Evolutionary conservation across 2,888 invertebrate species (phyloP).

Genomic region (Brenthis ino): DNA sequence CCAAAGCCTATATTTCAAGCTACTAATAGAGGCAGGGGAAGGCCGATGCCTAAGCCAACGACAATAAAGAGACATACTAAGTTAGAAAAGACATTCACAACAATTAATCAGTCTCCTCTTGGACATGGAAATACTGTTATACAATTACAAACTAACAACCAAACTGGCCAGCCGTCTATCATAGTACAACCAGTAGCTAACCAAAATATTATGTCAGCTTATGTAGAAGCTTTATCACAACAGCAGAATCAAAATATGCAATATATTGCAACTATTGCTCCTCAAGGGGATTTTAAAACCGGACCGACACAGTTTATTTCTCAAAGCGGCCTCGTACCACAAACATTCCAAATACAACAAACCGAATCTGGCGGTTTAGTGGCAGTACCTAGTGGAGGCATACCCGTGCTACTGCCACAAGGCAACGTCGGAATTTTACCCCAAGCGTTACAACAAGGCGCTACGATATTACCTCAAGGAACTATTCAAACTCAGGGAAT

Average conservation of each 20-base stretch:
- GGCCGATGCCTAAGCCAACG: conserved; percentile 74
- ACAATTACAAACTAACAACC: conserved; percentile 81
- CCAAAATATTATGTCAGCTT: conserved; percentile 84
- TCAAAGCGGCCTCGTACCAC: conserved; percentile 79
- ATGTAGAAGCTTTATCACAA: conserved; percentile 87
- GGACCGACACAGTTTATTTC: conserved; percentile 81
- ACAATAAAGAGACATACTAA: conserved; percentile 76
- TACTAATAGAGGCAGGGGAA: conserved; percentile 68
- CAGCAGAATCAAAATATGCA: conserved; percentile 88
- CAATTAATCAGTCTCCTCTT: conserved; percentile 73
- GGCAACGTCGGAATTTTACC: conserved; percentile 79
- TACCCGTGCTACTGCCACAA: conserved; percentile 80
- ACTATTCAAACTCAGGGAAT: conserved; percentile 79
- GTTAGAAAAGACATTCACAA: conserved; percentile 73
- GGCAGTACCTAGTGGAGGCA: conserved; percentile 82
- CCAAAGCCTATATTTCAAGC: conserved; percentile 78
- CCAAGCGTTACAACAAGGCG: conserved; percentile 79
- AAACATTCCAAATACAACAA: conserved; percentile 83
- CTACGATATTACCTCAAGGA: conserved; percentile 82
- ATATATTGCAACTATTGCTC: conserved; percentile 87
- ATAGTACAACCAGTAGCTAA: conserved; percentile 86
- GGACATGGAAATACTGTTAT: conserved; percentile 79
- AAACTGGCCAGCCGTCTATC: conserved; percentile 84
- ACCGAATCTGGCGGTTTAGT: conserved; percentile 84
- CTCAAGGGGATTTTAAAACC: conserved; percentile 82